Percentiles rank a stretch among this genome's conserved stretches.
Conservation (phyloP, 2,113 vertebrate species). For the Periophthalmus modestus region DNA sequence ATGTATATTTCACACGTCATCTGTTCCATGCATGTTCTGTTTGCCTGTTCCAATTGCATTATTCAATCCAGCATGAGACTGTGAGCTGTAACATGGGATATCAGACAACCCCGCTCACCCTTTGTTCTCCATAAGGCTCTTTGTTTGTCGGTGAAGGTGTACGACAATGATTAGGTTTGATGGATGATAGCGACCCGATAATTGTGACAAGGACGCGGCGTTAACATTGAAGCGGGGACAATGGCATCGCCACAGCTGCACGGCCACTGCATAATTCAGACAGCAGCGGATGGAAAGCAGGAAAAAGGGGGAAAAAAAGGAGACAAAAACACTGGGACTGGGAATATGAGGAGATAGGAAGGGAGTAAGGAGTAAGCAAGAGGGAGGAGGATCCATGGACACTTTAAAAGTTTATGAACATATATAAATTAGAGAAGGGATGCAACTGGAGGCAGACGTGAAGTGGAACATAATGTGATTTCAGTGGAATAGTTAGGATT, state of each 20-base stretch:
- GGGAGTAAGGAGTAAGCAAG: conserved; percentile 40
- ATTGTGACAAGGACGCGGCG: conserved; percentile 70
- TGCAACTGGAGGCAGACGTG: too few relatives aligned
- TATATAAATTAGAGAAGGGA: too few relatives aligned
- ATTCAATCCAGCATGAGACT: conserved; percentile 22
- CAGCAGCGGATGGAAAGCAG: conserved; percentile 45
- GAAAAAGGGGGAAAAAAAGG: conserved; percentile 35
- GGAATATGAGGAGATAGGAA: conserved; percentile 42
- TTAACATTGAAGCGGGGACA: conserved; percentile 68
- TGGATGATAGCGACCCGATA: conserved; percentile 65
- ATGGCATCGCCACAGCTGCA: conserved; percentile 48
- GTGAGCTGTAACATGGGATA: conserved; percentile 7
- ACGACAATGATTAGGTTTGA: conserved; percentile 69
- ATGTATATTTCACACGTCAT: conserved; percentile 15
- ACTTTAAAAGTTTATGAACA: too few relatives aligned
- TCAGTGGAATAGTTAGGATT: too few relatives aligned
- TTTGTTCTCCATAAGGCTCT: conserved; percentile 53
- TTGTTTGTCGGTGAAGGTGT: conserved; percentile 52
- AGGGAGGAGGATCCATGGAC: conserved; percentile 1
- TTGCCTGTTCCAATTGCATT: conserved; percentile 22
- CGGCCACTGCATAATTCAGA: conserved; percentile 64
- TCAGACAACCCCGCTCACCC: conserved; percentile 1
- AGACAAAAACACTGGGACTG: not conserved
- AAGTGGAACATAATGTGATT: too few relatives aligned
- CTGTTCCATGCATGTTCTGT: conserved; percentile 18